These are phyloP conservation scores for Chrysolina americana DNA, from an alignment of 2,888 invertebrate genomes.

Conservation along the genomic window DNA sequence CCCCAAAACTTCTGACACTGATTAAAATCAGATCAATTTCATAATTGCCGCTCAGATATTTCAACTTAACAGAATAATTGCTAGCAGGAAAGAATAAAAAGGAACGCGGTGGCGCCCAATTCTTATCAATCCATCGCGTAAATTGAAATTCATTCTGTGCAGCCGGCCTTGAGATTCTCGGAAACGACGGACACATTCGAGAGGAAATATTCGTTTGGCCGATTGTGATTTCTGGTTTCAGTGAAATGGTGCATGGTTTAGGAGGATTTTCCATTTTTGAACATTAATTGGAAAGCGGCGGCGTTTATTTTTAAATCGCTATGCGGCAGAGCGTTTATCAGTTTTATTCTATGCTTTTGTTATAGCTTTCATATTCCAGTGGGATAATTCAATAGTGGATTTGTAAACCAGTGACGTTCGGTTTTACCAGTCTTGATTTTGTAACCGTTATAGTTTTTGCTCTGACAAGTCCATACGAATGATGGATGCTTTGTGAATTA, in stretches of 20 bases:
- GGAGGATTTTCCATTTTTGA: slow-evolving; percentile 68
- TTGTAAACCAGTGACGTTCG: slow-evolving; percentile 24
- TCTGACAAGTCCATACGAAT: too few species aligned
- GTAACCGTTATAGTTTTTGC: too few species aligned
- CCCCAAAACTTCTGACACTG: slow-evolving; percentile 16
- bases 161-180: slow-evolving; percentile 50
- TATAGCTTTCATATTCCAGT: slow-evolving; percentile 43
- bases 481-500: too few species aligned
- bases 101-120: slow-evolving; percentile 51
- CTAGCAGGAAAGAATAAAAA: slow-evolving; percentile 44
- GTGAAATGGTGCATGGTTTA: slow-evolving; percentile 66
- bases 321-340: slow-evolving; percentile 48
- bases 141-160: slow-evolving; percentile 65
- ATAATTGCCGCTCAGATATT: slow-evolving; percentile 49
- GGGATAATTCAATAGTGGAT: slow-evolving; percentile 38
- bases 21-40: slow-evolving; percentile 37
- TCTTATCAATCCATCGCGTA: slow-evolving; percentile 65
- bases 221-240: slow-evolving; percentile 62
- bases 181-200: slow-evolving; percentile 28
- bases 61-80: slow-evolving; percentile 43
- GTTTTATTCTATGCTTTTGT: slow-evolving; percentile 51
- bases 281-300: slow-evolving; percentile 66
- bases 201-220: slow-evolving; percentile 47
- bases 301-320: slow-evolving; percentile 56
- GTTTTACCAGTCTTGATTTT: too few species aligned